A percentile compares a stretch with the other conserved stretches of the same genome.
Conservation (phyloP, 2,797 vertebrate genomes). For the Heliangelus exortis region DNA sequence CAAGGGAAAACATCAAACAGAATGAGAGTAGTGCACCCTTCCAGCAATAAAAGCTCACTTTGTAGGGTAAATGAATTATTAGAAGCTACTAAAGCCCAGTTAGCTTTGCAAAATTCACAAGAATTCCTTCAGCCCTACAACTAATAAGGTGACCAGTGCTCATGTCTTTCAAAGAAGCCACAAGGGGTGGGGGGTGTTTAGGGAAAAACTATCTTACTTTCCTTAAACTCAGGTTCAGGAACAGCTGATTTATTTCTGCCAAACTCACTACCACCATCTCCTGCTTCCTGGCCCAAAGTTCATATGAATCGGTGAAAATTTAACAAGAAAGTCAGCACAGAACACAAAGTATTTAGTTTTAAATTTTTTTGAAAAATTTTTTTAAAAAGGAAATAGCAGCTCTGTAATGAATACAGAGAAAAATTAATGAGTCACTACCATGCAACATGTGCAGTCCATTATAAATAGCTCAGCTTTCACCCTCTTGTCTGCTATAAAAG, state of each 20-base stretch:
- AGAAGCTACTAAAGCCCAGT: not conserved
- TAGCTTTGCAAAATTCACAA: not conserved
- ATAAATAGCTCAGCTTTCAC: not conserved
- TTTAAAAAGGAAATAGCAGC: not conserved
- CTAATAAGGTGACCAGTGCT: not conserved
- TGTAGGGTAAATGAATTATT: not conserved
- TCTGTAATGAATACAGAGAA: slow-evolving; percentile 3
- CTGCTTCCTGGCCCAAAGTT: not conserved
- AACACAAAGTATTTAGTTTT: not conserved
- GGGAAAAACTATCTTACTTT: not conserved
- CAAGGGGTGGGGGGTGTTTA: accelerated
- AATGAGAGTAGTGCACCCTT: accelerated
- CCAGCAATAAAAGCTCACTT: not conserved
- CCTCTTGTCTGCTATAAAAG: not conserved
- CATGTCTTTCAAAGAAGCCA: not conserved
- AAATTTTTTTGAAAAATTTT: too few relatives aligned
- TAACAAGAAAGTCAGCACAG: not conserved
- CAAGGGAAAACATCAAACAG: not conserved
- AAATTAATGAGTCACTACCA: not conserved
- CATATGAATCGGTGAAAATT: not conserved
- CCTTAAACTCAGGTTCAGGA: not conserved
- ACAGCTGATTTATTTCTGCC: not conserved
- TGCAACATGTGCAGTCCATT: not conserved
- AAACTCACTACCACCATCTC: not conserved
- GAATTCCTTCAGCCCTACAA: not conserved